Conservation (phyloP, 2,888 invertebrate species). For the Acronicta aceris region DNA sequence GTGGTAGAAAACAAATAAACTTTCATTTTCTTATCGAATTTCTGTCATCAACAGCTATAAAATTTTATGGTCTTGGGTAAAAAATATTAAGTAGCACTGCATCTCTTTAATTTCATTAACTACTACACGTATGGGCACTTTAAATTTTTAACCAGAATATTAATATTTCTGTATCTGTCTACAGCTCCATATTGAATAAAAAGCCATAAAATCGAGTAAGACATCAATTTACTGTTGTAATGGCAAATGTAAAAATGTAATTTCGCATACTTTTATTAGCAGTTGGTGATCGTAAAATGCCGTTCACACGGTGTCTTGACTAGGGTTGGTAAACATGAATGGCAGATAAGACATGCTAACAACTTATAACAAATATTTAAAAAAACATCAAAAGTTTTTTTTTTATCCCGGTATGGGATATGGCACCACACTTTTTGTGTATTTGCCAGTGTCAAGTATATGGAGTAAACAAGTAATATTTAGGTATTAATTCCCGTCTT, state of each 20-base stretch:
- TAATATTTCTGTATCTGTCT: conserved; percentile 13
- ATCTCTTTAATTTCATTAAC: background rate
- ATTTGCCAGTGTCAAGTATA: too few relatives aligned
- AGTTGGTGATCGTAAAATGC: conserved; percentile 36
- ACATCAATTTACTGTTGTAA: conserved; percentile 46
- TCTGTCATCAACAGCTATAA: background rate
- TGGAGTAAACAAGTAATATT: too few relatives aligned
- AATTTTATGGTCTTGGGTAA: conserved; percentile 7
- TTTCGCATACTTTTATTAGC: conserved; percentile 37
- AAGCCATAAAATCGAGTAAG: conserved; percentile 47
- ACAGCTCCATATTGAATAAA: conserved; percentile 38
- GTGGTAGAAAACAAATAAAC: background rate
- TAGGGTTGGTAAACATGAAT: conserved; percentile 31
- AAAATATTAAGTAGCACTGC: background rate
- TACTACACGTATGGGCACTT: background rate
- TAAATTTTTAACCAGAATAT: conserved; percentile 8
- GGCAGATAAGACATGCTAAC: conserved; percentile 26
- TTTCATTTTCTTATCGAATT: background rate
- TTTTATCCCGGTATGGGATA: too few relatives aligned
- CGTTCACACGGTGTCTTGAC: conserved; percentile 37
- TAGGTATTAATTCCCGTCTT: too few relatives aligned
- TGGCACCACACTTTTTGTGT: too few relatives aligned
- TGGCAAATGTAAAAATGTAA: conserved; percentile 39
- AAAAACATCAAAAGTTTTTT: background rate
- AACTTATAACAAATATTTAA: conserved; percentile 19